Evolutionary conservation across 2,888 invertebrate species (phyloP), one percentile per base, ranked within the genome.

Genomic region (Zygothrica quintamaculata): DNA sequence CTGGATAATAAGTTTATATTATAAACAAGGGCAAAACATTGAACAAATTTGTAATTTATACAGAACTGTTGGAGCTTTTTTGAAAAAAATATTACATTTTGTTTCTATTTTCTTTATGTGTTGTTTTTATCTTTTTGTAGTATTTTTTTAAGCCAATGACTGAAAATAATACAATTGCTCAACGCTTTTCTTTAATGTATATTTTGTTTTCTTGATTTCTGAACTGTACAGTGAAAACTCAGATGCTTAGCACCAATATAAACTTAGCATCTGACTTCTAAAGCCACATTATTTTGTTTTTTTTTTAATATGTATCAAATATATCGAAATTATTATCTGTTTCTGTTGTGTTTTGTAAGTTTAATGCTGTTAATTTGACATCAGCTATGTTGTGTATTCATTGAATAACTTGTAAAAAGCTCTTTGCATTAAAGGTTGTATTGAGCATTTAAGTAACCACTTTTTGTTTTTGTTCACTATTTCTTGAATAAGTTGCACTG

Each of bases 181-280:
- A 69, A 60, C 66, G 47, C 59, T n/a, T n/a, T n/a, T n/a, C n/a
- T n/a, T n/a, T n/a, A n/a, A n/a, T n/a, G n/a, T 53, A 36, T 29
- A 25, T 43, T 58, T 77, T 50, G 46, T 48, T 64, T n/a, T n/a
- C n/a, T n/a, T 60, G 18, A 16, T 47, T 16, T 34, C 15, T 40
- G 3, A 33, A 39, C 53, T 42, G 52, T 57, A 55, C 46, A 61
- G 61, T 75, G 75, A 65, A 62, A 75, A 67, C 62, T 62, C 81
- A 84, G 79, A 84, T 80, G 79, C 80, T 80, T 77, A 74, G 84
- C 79, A 80, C 81, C 79, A 59, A 61, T 73, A 50, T 59, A n/a
- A 77, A 77, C 84, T 77, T 65, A 70, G 84, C 79, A 79, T 84
- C 79, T 73, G 84, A 80, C 81, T 80, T 84, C 75, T 75, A 62